Base-by-base conservation (phyloP, 2,113 vertebrate genomes). In the Neolamprologus toae region DNA sequence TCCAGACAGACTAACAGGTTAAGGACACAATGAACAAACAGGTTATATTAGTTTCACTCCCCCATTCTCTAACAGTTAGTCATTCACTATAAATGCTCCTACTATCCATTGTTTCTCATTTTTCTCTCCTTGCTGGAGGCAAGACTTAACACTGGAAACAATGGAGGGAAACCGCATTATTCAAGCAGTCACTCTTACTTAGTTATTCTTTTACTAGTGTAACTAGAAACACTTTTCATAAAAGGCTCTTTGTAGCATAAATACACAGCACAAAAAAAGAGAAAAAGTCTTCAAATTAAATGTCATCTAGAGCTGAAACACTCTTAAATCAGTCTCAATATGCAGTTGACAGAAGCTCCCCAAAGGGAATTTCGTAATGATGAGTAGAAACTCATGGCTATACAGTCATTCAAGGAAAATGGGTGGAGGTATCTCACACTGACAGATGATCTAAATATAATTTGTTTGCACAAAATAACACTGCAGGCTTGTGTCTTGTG, bases 81-180 rank as follows among this genome's bases (percentile, higher is more conserved):
- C 85, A 90, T 85, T 51, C 71, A 47, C 81, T 85, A 81, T 78
- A 86, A 90, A 86, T 84, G 80, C 35, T 33, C 42, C 81, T 83
- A 85, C 63, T 88, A 88, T 84, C 86, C 81, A 94, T 92, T 93
- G 88, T 94, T 85, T 49, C 73, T 84, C 37, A 31, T 49, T 83
- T 83, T 85, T 88, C 68, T 54, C 40, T 87, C 82, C 35, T 80
- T 42, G 86, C 61, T 85, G 80, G 66, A 90, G 88, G 82, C 84
- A 37, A 87, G 23, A 23, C 66, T 84, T 45, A 33, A 88, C 55
- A 53, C 21, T 85, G 82, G 21, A 88, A 92, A 95, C 91, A 94
- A 96, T 93, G 80, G 81, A 88, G 87, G 91, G 91, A 94, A 95
- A 92, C 88, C 6, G 19, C 10, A 21, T 55, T 78, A 88, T 92